These are phyloP conservation scores for Ditylenchus weischeri DNA, from an alignment of 2,888 invertebrate genomes.

Conservation along the genomic window DNA sequence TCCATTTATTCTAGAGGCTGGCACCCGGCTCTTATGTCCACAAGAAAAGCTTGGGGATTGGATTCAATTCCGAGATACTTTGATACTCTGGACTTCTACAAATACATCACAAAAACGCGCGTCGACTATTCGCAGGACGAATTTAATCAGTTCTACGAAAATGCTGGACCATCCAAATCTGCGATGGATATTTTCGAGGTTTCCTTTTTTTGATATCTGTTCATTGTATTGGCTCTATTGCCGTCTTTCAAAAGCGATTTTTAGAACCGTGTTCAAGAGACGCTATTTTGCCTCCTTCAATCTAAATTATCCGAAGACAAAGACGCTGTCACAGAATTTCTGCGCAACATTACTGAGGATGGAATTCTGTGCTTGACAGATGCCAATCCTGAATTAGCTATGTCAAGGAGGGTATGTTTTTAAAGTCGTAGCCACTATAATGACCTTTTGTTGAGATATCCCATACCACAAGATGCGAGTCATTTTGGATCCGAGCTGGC, in stretches of 20 bases:
- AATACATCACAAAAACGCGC: slow-evolving; percentile 54
- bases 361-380: too few relatives aligned
- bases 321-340: too few relatives aligned
- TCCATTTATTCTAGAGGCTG: slow-evolving; percentile 35
- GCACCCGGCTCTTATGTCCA: slow-evolving; percentile 44
- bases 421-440: too few relatives aligned
- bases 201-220: too few relatives aligned
- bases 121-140: slow-evolving; percentile 32
- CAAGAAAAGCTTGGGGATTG: slow-evolving; percentile 53
- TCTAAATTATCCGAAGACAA: too few relatives aligned
- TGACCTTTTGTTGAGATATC: slow-evolving; percentile 23
- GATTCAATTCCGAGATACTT: slow-evolving; percentile 49
- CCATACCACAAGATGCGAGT: slow-evolving; percentile 40
- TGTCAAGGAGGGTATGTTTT: neutral
- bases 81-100: slow-evolving; percentile 48
- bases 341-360: too few relatives aligned
- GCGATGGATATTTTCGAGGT: slow-evolving; percentile 16
- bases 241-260: neutral
- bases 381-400: slow-evolving; percentile 1
- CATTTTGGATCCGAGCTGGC: slow-evolving; percentile 56
- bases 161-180: slow-evolving; percentile 26
- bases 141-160: slow-evolving; percentile 41
- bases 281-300: neutral
- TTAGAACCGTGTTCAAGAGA: neutral
- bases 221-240: too few relatives aligned